Conservation (phyloP, 2,797 vertebrate species). For the Karalla daura region DNA sequence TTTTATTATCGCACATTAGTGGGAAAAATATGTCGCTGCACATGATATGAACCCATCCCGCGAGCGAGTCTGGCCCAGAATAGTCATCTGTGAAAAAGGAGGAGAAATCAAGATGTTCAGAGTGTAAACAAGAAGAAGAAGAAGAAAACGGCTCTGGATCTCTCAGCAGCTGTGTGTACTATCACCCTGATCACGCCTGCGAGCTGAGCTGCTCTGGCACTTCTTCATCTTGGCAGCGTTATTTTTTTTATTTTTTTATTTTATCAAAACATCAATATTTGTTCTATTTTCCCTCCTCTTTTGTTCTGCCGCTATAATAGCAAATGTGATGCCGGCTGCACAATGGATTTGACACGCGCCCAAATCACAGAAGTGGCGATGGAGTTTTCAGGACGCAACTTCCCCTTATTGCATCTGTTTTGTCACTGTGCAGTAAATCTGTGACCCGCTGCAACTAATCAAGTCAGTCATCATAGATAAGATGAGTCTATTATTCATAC, state of each 20-base stretch:
- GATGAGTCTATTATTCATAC: too few relatives aligned
- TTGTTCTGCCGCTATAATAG: background rate
- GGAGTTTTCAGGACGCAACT: background rate
- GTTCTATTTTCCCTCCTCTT: background rate
- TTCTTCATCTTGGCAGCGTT: constrained; percentile 7
- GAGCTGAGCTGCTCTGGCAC: background rate
- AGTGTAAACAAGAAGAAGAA: constrained; percentile 25
- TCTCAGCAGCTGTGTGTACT: background rate
- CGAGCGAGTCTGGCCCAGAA: constrained; percentile 3
- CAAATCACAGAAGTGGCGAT: background rate
- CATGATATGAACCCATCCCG: too few relatives aligned
- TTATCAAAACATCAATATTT: background rate
- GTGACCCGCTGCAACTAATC: background rate
- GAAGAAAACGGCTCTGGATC: constrained; percentile 13
- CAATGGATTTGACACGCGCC: background rate
- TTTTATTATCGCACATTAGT: too few relatives aligned
- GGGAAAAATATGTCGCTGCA: too few relatives aligned
- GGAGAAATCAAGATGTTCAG: constrained; percentile 23
- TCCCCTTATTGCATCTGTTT: background rate
- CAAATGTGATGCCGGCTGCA: background rate
- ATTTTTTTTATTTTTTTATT: too few relatives aligned
- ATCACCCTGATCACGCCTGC: constrained; percentile 4
- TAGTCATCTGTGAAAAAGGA: background rate
- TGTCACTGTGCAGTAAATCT: background rate
- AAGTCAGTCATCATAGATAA: too few relatives aligned